Evolutionary conservation across 2,797 vertebrate genomes (phyloP).

Genomic region (Spinibarbus caldwelli): DNA sequence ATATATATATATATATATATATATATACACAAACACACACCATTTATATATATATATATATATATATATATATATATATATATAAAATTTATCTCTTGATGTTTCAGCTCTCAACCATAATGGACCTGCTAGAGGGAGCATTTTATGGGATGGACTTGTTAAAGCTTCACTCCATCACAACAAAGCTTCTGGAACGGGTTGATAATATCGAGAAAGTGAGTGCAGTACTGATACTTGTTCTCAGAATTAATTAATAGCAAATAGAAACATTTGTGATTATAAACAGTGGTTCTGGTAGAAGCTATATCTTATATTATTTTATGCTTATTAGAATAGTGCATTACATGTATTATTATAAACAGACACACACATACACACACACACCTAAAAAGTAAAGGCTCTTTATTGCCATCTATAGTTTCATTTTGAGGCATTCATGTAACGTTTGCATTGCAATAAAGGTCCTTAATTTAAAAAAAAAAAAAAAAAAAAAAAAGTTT

Average conservation of each 20-base stretch:
- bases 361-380: no score
- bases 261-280: not conserved
- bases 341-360: not conserved
- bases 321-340: not conserved
- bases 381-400: not conserved
- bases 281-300: not conserved
- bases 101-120: conserved; percentile 85
- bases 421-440: not conserved
- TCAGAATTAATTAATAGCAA: no score
- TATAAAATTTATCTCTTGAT: conserved; percentile 3
- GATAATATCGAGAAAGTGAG: conserved; percentile 90
- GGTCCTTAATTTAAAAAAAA: no score
- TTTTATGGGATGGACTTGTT: conserved; percentile 92
- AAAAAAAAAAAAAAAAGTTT: no score
- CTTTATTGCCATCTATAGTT: not conserved
- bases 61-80: no score
- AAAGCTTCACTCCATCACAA: conserved; percentile 91
- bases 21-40: no score
- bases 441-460: not conserved
- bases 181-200: conserved; percentile 87
- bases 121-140: conserved; percentile 90
- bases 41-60: no score
- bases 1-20: no score
- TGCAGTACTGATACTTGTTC: not conserved
- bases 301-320: not conserved